Conservation (phyloP, 2,797 vertebrate species). For the Pachyuromys duprasi region DNA sequence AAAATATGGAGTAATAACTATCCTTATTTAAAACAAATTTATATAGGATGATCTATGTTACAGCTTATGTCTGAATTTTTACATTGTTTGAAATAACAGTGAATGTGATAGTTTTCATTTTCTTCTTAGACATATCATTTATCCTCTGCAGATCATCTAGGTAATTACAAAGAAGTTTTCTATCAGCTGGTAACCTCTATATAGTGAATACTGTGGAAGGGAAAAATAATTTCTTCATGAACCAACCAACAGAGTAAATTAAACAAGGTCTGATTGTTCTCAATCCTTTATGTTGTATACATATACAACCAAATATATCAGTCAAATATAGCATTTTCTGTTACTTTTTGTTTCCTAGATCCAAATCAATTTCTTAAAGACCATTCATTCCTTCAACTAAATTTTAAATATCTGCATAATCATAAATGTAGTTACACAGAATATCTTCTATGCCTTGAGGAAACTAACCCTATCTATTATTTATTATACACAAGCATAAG, state of each 20-base stretch:
- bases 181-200: conserved; percentile 63
- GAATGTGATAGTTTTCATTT: conserved; percentile 52
- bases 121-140: conserved; percentile 21
- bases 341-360: conserved; percentile 35
- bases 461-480: not conserved
- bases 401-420: not conserved
- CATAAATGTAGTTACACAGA: not conserved
- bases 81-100: conserved; percentile 59
- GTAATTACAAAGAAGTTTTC: conserved; percentile 70
- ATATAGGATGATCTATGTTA: conserved; percentile 34
- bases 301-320: not conserved
- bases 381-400: not conserved
- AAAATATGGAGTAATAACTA: not conserved
- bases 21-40: conserved; percentile 23
- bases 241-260: conserved; percentile 63
- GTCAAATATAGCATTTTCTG: conserved; percentile 50
- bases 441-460: not conserved
- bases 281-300: conserved; percentile 43
- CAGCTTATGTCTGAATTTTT: conserved; percentile 29
- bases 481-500: not conserved
- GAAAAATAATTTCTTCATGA: conserved; percentile 65
- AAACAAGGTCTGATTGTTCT: conserved; percentile 47
- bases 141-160: conserved; percentile 56
- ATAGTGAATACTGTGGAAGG: conserved; percentile 55
- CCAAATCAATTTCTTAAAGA: conserved; percentile 29